Base-by-base conservation (phyloP, 2,113 vertebrate genomes). In the Ardeotis arabs region DNA sequence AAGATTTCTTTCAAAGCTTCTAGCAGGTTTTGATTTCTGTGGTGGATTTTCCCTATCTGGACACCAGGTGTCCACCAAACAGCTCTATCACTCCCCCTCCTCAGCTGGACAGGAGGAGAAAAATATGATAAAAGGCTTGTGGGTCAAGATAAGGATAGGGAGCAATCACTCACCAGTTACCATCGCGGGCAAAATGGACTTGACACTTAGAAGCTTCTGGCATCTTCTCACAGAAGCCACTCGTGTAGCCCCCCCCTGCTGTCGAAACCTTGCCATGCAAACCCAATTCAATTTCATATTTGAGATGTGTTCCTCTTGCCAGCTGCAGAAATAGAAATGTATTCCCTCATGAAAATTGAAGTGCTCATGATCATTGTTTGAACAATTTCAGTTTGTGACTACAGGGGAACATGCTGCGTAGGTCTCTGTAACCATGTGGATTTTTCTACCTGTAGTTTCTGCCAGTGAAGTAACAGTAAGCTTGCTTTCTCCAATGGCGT, bases 321-420 rank as follows among this genome's bases (percentile, higher is more conserved):
- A 93, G 59, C 72, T 91, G 62, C 79, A 84, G 78, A 70, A 70
- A 56, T 52, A 87, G 58, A 83, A 93, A 73, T 69, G 23, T 19
- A 29, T 84, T 93, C 59, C 27, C 62, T 94, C 84, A 86, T 73
- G 60, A 92, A 81, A 21, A 91, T 76, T 69, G 78, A 97, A 88
- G 70, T 91, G 75, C 49, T 74, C 24, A 37, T 86, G 70, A 45
- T 87, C 1, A 1, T 45, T 73, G 59, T 89, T 91, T 82, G 72
- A 95, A 68, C 39, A 66, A 31, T 74, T 95, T 73, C 68, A 66
- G 45, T 39, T 60, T 86, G 27, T 81, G 68, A 68, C 47, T 87
- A 17, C 49, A 59, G 70, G 29, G 60, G 72, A 91, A 89, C 6
- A 8, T 45, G 63, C 49, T 13, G 10, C 2, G 0, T 67, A 72